Evolutionary conservation across 2,113 vertebrate genomes (phyloP), one percentile per base, ranked within the genome.

Genomic region (Scolopax mira): DNA sequence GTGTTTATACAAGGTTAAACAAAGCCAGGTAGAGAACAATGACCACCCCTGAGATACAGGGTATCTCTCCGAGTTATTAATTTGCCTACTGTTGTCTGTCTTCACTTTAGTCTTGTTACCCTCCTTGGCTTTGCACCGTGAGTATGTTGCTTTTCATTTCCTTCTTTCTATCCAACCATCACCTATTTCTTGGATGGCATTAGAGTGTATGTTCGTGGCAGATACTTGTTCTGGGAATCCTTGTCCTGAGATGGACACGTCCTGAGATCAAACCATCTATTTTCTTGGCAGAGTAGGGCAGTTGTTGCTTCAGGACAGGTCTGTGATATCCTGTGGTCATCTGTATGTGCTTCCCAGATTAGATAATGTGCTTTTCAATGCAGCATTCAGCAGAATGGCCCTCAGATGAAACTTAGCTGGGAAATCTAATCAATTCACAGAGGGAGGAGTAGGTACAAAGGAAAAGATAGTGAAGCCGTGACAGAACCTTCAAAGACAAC

Each of bases 401-500:
- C 58, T 94, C 88, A 69, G 10, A 27, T 94, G 93, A 89, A 94
- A 95, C 54, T 89, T 74, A 86, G 52, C 72, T 80, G 69, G 64
- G 85, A 92, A 93, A 93, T 93, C 69, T 82, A 90, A 90, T 94
- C 72, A 92, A 27, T 92, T 94, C 83, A 61, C 90, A 84, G 64
- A 88, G 72, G 93, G 88, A 88, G 87, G 84, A 90, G 88, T 73
- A 79, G 65, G 55, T 80, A 96, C 79, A 96, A 95, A 90, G 48
- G 73, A 52, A 89, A 84, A 96, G 61, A 79, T 80, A 84, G 80
- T 33, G 41, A 88, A 93, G 55, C 93, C 4, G 0, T 90, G 93
- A 84, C 90, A 94, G 65, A 92, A 52, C 65, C 88, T 77, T 90
- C 88, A 65, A 90, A 96, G 92, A 90, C 82, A 88, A 74, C 94